Conservation (phyloP, 2,113 vertebrate species). For the Rhea pennata region DNA sequence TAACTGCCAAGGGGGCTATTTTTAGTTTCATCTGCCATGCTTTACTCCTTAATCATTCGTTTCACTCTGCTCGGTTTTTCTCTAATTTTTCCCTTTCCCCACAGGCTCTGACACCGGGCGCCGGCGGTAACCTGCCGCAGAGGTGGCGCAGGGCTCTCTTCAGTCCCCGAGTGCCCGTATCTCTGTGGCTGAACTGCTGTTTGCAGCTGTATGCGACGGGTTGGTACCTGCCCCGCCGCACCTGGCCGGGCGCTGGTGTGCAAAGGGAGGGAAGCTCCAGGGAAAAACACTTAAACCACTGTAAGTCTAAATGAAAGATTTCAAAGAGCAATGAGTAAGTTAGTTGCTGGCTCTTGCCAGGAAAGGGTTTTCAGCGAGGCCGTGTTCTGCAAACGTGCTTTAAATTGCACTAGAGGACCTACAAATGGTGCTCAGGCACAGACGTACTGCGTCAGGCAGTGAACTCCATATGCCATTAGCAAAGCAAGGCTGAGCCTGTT, state of each 20-base stretch:
- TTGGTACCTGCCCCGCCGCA: not conserved
- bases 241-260: not conserved
- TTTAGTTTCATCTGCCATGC: slow-evolving; percentile 67
- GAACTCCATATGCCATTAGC: not conserved
- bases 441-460: not conserved
- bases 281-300: not conserved
- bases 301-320: not conserved
- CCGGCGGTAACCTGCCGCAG: not conserved
- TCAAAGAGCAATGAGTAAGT: not conserved
- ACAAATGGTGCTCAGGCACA: not conserved
- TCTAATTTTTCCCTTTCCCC: not conserved
- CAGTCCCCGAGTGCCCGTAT: not conserved
- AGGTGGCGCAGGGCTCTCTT: not conserved
- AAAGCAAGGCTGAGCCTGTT: not conserved
- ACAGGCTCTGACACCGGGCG: not conserved
- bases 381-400: not conserved
- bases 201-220: rapidly evolving
- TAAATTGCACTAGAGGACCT: not conserved
- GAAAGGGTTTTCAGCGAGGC: not conserved
- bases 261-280: not conserved
- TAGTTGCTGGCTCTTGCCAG: not conserved
- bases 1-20: slow-evolving; percentile 66
- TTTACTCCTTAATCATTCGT: slow-evolving; percentile 53
- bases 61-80: not conserved
- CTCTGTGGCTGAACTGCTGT: not conserved